Evolutionary conservation across 2,888 invertebrate species (phyloP).

Genomic region (Melinaea menophilus): DNA sequence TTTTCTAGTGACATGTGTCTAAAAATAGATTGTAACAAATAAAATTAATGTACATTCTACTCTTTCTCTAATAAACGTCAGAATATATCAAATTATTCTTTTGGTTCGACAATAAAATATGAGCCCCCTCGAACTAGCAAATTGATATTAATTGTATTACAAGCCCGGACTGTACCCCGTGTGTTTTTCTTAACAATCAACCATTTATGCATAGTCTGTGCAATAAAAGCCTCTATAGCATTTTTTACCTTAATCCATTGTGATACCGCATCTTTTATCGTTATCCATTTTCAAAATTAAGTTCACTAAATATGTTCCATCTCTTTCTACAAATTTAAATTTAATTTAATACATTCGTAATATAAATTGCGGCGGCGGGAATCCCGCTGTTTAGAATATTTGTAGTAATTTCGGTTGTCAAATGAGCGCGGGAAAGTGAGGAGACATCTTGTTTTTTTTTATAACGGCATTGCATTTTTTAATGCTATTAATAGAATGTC

Average conservation of each 20-base stretch:
- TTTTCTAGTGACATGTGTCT: not conserved
- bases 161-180: slow-evolving; percentile 64
- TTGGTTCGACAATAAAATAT: slow-evolving; percentile 39
- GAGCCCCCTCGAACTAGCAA: slow-evolving; percentile 52
- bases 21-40: not conserved
- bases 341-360: slow-evolving; percentile 63
- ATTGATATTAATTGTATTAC: slow-evolving; percentile 76
- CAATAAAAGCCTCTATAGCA: slow-evolving; percentile 27
- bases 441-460: slow-evolving; percentile 42
- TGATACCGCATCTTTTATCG: slow-evolving; percentile 30
- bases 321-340: slow-evolving; percentile 53
- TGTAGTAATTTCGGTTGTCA: slow-evolving; percentile 63
- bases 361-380: slow-evolving; percentile 61
- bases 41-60: slow-evolving; percentile 7
- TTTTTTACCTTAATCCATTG: slow-evolving; percentile 35
- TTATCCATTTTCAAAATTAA: slow-evolving; percentile 28
- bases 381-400: slow-evolving; percentile 60
- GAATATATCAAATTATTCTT: slow-evolving; percentile 33
- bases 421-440: slow-evolving; percentile 61
- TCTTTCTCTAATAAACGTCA: slow-evolving; percentile 25
- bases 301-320: slow-evolving; percentile 32
- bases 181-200: slow-evolving; percentile 74
- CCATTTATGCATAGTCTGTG: slow-evolving; percentile 39
- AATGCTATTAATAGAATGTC: slow-evolving; percentile 26
- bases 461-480: slow-evolving; percentile 13